Evolutionary conservation across 1,140 invertebrate genomes (phyloP).

Genomic region (Zaprionus capensis): DNA sequence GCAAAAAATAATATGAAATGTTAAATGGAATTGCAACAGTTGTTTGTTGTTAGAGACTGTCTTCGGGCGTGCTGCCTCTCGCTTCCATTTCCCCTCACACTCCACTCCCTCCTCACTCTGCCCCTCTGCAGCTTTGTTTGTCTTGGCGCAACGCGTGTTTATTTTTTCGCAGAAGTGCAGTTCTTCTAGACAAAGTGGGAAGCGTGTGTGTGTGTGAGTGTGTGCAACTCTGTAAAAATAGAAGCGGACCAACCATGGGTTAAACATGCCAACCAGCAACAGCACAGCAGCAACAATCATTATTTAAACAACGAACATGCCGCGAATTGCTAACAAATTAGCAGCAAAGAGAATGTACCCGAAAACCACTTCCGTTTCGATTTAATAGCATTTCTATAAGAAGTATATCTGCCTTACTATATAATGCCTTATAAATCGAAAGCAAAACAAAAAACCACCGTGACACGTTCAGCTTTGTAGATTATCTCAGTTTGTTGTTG

Average conservation of each 20-base stretch:
- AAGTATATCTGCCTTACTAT: not conserved
- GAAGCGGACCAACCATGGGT: constrained; percentile 40
- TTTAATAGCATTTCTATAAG: constrained; percentile 24
- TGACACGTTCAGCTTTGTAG: constrained; percentile 51
- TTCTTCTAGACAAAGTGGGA: constrained; percentile 71
- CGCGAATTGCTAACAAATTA: constrained; percentile 38
- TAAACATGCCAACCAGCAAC: constrained; percentile 19
- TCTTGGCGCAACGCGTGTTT: constrained; percentile 70
- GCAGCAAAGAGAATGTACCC: constrained; percentile 9
- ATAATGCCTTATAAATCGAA: not conserved
- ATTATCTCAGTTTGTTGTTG: constrained; percentile 3
- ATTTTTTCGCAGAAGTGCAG: constrained; percentile 81
- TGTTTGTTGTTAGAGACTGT: constrained; percentile 78
- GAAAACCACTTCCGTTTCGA: constrained; percentile 47
- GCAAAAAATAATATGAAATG: constrained; percentile 45
- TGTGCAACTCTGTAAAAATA: constrained; percentile 36
- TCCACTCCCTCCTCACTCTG: not conserved
- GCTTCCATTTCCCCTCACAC: no score
- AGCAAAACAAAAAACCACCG: constrained; percentile 25
- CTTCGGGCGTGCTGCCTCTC: constrained; percentile 12
- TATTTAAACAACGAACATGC: constrained; percentile 21
- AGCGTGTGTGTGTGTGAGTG: constrained; percentile 2
- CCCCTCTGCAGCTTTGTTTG: constrained; percentile 42
- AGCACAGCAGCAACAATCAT: constrained; percentile 14
- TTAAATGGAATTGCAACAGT: constrained; percentile 82